Evolutionary conservation across 2,113 vertebrate genomes (phyloP).

Genomic region (Scartelaos histophorus): DNA sequence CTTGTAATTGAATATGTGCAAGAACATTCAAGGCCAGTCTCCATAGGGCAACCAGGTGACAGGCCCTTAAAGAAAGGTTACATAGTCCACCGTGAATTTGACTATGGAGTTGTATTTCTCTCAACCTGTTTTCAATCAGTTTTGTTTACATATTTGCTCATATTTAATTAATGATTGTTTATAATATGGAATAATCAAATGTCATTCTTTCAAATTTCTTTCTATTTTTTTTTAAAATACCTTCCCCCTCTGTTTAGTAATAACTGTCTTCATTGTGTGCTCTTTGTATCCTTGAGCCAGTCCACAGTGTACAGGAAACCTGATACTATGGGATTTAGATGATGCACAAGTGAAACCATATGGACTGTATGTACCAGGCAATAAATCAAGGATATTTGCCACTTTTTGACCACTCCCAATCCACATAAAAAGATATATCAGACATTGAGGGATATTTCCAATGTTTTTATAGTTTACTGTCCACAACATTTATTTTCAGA

Average conservation of each 20-base stretch:
- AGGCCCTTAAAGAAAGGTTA: no score
- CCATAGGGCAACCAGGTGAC: no score
- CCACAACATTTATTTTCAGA: neutral
- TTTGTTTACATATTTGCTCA: no score
- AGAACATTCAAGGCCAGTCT: no score
- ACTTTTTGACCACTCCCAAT: slow-evolving; percentile 20
- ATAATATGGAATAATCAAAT: no score
- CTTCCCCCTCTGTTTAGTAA: neutral
- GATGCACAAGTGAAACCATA: slow-evolving; percentile 38
- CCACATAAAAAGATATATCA: slow-evolving; percentile 10
- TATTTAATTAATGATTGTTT: no score
- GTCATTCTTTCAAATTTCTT: no score
- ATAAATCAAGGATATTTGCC: slow-evolving; percentile 21
- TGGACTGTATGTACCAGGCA: slow-evolving; percentile 2
- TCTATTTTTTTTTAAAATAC: no score
- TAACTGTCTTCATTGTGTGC: neutral
- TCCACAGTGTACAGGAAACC: neutral
- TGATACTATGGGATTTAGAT: neutral
- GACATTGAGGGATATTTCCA: slow-evolving; percentile 5
- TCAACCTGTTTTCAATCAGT: no score
- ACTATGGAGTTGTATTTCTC: no score
- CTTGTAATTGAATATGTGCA: no score
- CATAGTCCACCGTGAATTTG: no score
- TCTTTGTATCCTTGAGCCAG: neutral
- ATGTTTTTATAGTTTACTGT: slow-evolving; percentile 7